Conservation (phyloP, 2,797 vertebrate genomes). For the Pristis pectinata region DNA sequence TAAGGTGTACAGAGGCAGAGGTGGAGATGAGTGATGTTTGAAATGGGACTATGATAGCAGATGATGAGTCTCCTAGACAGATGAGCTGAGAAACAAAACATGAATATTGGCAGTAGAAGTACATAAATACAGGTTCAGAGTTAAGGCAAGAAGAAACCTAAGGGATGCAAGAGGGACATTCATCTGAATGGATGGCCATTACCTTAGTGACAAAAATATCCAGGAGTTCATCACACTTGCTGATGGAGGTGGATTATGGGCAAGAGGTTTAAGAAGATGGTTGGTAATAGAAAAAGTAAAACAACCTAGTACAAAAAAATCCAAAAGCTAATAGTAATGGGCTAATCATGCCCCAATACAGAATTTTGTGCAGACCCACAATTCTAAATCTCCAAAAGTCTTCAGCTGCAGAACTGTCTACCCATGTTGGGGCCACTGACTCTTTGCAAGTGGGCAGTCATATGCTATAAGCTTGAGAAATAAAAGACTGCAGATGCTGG, state of each 20-base stretch:
- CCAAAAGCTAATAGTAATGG: no score
- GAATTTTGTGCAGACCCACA: not conserved
- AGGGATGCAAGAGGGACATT: not conserved
- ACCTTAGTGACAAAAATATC: not conserved
- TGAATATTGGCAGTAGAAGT: not conserved
- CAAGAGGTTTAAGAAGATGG: not conserved
- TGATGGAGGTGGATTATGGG: not conserved
- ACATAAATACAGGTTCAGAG: not conserved
- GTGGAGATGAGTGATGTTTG: not conserved
- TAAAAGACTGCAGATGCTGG: no score
- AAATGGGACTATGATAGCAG: not conserved
- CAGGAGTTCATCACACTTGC: not conserved
- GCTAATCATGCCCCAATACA: not conserved
- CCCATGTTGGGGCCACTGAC: not conserved
- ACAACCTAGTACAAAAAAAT: no score
- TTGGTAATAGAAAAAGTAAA: not conserved
- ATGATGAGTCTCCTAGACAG: no score
- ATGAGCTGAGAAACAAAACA: no score
- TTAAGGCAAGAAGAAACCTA: not conserved
- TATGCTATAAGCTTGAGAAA: no score
- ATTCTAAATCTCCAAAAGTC: not conserved
- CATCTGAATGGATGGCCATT: not conserved
- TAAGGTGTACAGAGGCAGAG: not conserved
- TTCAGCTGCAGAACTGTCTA: not conserved
- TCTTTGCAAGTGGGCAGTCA: not conserved